phyloP scores from a whole-genome alignment of 2,888 invertebrate species.

The Sarcophaga rosellei region DNA sequence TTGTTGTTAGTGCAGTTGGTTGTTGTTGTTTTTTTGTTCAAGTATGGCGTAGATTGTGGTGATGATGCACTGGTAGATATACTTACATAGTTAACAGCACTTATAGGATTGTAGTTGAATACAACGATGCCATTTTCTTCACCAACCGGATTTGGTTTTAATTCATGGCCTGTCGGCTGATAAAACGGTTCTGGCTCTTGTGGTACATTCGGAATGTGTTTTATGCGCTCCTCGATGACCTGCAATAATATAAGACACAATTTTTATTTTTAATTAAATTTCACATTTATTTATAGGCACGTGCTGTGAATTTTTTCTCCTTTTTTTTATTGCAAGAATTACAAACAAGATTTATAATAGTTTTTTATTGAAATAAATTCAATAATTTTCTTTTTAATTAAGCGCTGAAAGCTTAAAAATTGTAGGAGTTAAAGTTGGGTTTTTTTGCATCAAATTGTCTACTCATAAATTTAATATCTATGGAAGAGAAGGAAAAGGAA shows the following conservation, averaged over 20 bases:
- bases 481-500: too few species aligned
- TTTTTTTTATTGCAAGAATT: too few species aligned
- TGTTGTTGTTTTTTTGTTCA: neutral
- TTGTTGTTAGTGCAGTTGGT: neutral
- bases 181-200: slow-evolving; percentile 91
- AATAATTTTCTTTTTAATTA: too few species aligned
- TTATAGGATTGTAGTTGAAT: slow-evolving; percentile 92
- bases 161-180: slow-evolving; percentile 88
- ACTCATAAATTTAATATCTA: too few species aligned
- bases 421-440: too few species aligned
- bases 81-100: slow-evolving; percentile 93
- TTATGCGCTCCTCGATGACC: slow-evolving; percentile 91
- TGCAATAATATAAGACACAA: slow-evolving; percentile 77
- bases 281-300: too few species aligned
- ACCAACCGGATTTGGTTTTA: slow-evolving; percentile 91
- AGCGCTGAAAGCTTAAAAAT: too few species aligned
- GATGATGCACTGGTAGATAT: slow-evolving; percentile 23
- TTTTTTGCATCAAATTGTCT: too few species aligned
- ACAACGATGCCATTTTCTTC: slow-evolving; percentile 92
- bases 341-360: too few species aligned
- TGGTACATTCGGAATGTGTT: slow-evolving; percentile 89
- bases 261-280: neutral
- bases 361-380: too few species aligned
- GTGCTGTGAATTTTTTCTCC: too few species aligned
- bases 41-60: neutral